Base-by-base conservation (phyloP, 2,888 invertebrate genomes). In the Nemoura dubitans region DNA sequence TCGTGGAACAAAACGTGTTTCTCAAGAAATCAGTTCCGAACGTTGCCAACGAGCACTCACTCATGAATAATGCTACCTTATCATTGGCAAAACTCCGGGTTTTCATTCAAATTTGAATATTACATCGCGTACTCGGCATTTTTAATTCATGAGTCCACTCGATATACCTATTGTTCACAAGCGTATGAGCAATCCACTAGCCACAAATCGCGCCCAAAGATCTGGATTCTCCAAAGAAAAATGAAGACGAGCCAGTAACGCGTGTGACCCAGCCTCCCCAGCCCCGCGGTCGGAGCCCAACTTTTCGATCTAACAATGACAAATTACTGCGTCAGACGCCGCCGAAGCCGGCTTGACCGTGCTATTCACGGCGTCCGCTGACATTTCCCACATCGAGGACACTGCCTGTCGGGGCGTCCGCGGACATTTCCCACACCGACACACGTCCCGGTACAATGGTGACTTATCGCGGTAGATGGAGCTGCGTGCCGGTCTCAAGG, bases 291-390 rank as follows among this genome's bases (percentile, higher is more conserved):
- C n/a, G n/a, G n/a, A n/a, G 28, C 28, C 81, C 29, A 81, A 30
- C 81, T 81, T 81, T 36, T 81, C 81, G 81, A 81, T 59, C 59
- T 81, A 83, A 83, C 43, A 83, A 83, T 83, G 83, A 83, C 83
- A 43, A 83, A 83, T 83, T 25, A 83, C 83, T 25, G 78, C 10
- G 36, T 3, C 10, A 36, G 59, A 25, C 28, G 25, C 26, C 82
- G 16, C 29, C 59, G n/a, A n/a, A 10, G 59, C 2, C 21, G 16
- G 59, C 16, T 21, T 59, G 59, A 59, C 59, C 59, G 59, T 59
- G 59, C 59, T 10, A 59, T 36, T n/a, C n/a, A n/a, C n/a, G n/a
- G n/a, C n/a, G n/a, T n/a, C n/a, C n/a, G n/a, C n/a, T n/a, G n/a
- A n/a, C n/a, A n/a, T n/a, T n/a, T 36, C 36, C 36, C 36, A 36